These are phyloP conservation scores for Ammospiza nelsoni DNA, from an alignment of 2,113 vertebrate species.

Conservation along the genomic window DNA sequence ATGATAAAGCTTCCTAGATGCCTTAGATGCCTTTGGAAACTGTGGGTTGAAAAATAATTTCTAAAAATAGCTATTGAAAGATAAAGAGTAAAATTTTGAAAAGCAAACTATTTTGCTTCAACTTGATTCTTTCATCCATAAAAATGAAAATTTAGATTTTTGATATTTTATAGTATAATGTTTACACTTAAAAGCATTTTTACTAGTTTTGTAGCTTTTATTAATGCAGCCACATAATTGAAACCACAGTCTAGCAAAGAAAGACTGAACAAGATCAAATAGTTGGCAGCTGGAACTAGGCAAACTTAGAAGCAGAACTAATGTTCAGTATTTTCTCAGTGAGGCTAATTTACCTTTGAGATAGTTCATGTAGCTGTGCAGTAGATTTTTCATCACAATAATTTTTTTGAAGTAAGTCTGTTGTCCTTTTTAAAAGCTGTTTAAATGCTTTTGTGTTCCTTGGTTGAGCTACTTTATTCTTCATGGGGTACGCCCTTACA, in stretches of 20 bases:
- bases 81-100: neutral
- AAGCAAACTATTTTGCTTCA: neutral
- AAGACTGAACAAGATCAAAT: slow-evolving; percentile 1
- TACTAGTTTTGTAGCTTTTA: neutral
- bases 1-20: neutral
- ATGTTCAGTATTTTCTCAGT: neutral
- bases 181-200: neutral
- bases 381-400: neutral
- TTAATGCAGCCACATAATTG: neutral
- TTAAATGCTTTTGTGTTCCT: neutral
- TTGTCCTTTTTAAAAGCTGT: neutral
- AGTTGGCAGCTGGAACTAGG: neutral
- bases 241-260: neutral
- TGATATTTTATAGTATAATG: neutral
- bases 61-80: neutral
- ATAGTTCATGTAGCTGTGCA: neutral
- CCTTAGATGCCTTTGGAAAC: neutral
- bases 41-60: neutral
- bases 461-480: neutral
- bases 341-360: neutral
- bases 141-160: neutral
- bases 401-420: neutral
- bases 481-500: neutral
- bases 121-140: neutral
- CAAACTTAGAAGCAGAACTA: neutral